Evolutionary conservation across 2,113 vertebrate genomes (phyloP).

Genomic region (Lophura nycthemera): DNA sequence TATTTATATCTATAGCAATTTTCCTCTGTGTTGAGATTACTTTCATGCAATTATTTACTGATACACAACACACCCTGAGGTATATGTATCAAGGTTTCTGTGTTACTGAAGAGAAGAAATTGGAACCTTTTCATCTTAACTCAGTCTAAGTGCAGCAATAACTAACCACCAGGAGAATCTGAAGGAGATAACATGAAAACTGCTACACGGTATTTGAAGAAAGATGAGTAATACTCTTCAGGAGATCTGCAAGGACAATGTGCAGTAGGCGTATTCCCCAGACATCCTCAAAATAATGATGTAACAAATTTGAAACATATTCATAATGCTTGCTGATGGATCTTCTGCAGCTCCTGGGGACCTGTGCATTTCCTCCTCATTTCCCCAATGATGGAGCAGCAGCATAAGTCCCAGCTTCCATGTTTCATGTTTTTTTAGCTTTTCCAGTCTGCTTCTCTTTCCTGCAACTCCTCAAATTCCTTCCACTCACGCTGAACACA

Average conservation of each 20-base stretch:
- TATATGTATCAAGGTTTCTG: background rate
- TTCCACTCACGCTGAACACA: background rate
- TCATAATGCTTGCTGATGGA: background rate
- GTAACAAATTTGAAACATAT: background rate
- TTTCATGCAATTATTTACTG: background rate
- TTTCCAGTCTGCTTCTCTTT: constrained; percentile 23
- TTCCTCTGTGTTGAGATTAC: background rate
- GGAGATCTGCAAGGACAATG: background rate
- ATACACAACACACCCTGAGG: background rate
- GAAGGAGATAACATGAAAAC: background rate
- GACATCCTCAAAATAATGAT: background rate
- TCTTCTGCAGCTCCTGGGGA: background rate
- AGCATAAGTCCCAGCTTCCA: background rate
- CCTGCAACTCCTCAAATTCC: background rate
- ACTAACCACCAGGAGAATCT: background rate
- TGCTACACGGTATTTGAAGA: background rate
- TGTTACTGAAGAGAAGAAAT: background rate
- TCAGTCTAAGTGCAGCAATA: background rate
- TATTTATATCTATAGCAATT: background rate
- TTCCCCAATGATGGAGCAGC: background rate
- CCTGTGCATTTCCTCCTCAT: background rate
- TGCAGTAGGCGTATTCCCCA: background rate
- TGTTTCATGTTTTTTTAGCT: accelerated
- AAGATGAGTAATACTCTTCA: background rate
- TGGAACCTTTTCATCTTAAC: background rate